These are phyloP conservation scores for Xenopus laevis DNA, from an alignment of 2,113 vertebrate genomes.

Conservation along the genomic window DNA sequence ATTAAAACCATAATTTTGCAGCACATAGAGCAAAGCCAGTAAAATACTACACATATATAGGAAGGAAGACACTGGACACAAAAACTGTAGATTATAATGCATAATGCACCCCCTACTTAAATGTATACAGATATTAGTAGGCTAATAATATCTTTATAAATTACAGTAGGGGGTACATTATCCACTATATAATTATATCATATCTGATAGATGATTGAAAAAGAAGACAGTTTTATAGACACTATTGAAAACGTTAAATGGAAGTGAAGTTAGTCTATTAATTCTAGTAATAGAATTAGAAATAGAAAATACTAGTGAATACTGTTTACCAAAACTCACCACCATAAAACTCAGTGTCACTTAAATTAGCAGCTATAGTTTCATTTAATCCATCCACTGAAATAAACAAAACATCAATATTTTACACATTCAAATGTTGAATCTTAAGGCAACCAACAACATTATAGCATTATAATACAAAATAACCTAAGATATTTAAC, in stretches of 20 bases:
- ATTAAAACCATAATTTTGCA: no score
- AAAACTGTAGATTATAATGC: no score
- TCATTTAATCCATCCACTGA: conserved; percentile 99
- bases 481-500: background rate
- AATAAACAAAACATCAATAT: conserved; percentile 93
- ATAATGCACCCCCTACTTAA: no score
- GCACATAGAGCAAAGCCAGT: no score
- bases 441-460: background rate
- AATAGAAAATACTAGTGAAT: conserved; percentile 64
- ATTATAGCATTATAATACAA: background rate
- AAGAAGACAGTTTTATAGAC: no score
- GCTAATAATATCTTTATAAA: no score
- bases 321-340: conserved; percentile 91
- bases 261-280: conserved; percentile 77
- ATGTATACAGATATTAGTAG: no score
- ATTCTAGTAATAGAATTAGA: conserved; percentile 54
- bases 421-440: conserved; percentile 55
- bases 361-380: conserved; percentile 97
- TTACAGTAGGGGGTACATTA: no score
- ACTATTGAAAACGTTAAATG: conserved; percentile 53
- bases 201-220: no score
- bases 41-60: no score
- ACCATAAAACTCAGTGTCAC: conserved; percentile 97
- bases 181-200: no score
- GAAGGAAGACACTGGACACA: no score